Percentiles rank a stretch among this genome's conserved stretches.
Evolutionary conservation across 2,113 vertebrate genomes (phyloP).

Genomic region (Nycticorax nycticorax): DNA sequence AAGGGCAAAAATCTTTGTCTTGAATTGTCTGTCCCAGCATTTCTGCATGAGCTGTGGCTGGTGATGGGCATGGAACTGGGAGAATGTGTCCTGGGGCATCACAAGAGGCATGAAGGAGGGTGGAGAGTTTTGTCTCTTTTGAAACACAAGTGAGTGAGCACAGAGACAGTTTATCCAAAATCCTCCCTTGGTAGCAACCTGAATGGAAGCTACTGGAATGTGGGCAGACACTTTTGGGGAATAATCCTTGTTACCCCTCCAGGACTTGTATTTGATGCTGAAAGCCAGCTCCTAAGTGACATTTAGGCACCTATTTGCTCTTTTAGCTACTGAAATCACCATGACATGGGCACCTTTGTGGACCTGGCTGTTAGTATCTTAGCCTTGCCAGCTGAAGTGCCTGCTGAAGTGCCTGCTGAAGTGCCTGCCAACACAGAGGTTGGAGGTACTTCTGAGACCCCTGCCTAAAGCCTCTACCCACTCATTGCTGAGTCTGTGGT

Average conservation of each 20-base stretch:
- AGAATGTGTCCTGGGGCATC: not conserved
- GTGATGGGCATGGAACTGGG: not conserved
- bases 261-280: not conserved
- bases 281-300: not conserved
- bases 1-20: not conserved
- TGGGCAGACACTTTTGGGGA: not conserved
- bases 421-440: not conserved
- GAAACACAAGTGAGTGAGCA: not conserved
- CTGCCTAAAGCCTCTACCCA: not conserved
- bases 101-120: not conserved
- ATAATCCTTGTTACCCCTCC: not conserved
- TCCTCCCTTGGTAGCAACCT: not conserved
- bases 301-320: not conserved
- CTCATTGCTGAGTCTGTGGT: not conserved
- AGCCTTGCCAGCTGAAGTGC: not conserved
- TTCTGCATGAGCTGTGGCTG: not conserved
- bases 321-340: not conserved
- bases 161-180: not conserved
- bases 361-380: not conserved
- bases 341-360: not conserved
- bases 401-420: not conserved
- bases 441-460: not conserved
- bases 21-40: not conserved
- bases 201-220: not conserved
- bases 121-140: not conserved